Percentiles rank a stretch among this genome's conserved stretches.
Conservation (phyloP, 2,113 vertebrate genomes). For the Leucoraja erinaceus region DNA sequence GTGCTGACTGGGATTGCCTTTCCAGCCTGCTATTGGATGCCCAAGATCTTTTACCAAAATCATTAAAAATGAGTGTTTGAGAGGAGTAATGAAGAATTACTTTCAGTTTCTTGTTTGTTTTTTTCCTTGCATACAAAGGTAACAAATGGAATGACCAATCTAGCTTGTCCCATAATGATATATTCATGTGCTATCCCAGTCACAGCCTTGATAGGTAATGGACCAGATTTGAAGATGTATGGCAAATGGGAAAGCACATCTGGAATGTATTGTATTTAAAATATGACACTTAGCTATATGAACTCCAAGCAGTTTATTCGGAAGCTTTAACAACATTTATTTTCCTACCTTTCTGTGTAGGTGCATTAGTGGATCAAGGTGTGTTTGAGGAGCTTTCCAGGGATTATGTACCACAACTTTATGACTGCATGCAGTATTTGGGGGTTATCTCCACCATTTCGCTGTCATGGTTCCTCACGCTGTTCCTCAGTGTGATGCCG, state of each 20-base stretch:
- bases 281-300: neutral
- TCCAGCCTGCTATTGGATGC: too few relatives aligned
- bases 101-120: neutral
- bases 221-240: neutral
- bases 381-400: slow-evolving; percentile 92
- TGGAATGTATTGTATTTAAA: neutral
- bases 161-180: neutral
- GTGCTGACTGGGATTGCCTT: too few relatives aligned
- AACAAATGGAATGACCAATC: neutral
- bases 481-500: slow-evolving; percentile 96
- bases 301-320: slow-evolving; percentile 11
- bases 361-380: slow-evolving; percentile 91
- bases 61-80: neutral
- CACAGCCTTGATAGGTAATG: neutral
- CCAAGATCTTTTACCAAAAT: neutral
- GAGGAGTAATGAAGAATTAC: neutral
- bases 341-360: slow-evolving; percentile 50
- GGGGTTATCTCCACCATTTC: slow-evolving; percentile 97
- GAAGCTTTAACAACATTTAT: neutral
- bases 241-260: too few relatives aligned
- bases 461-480: slow-evolving; percentile 96
- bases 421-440: slow-evolving; percentile 97
- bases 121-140: neutral
- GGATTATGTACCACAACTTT: slow-evolving; percentile 90
- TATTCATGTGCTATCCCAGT: neutral